Evolutionary conservation across 2,888 invertebrate genomes (phyloP), one percentile per base, ranked within the genome.

Genomic region (Drosophila vallismaia): DNA sequence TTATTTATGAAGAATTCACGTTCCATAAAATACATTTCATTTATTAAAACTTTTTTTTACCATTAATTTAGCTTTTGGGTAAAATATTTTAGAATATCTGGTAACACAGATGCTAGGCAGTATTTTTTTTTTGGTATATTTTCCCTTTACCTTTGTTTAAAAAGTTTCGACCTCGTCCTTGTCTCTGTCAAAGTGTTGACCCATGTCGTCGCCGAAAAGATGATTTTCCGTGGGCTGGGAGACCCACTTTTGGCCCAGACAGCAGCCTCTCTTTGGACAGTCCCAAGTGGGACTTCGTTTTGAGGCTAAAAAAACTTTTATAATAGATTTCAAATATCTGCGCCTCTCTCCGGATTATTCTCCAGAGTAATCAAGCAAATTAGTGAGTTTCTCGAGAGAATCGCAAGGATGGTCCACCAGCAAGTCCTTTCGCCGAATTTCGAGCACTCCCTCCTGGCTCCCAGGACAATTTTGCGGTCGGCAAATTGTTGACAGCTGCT

Each of bases 361-460:
- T 81, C 84, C 45, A 73, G 88, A 84, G 84, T 84, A 84, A 84
- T 84, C 84, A 84, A 86, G 88, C 75, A 88, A 84, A 84, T 84
- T 88, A 84, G 88, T 83, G 64, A 68, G 70, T 75, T 79, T 79
- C 74, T 64, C 49, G 68, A 31, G 63, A 51, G 66, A 19, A 46
- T 38, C 44, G 49, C 19, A 36, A 53, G 42, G 31, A 51, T 53
- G 45, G 53, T 51, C 53, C 46, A 42, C 10, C 44, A 48, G 24
- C 24, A 44, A 24, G 24, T 68, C 64, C 56, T 36, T 28, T 36
- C 33, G 46, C 64, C 56, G 10, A 59, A 50, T 52, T 63, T 49
- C 33, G 48, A 60, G 51, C 71, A 52, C 60, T 44, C 57, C 59
- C 70, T 28, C 44, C 51, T 59, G 58, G 56, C 59, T 81, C 85